These are phyloP conservation scores for Pseudanteris insignis DNA, from an alignment of 2,888 invertebrate genomes.

Conservation along the genomic window DNA sequence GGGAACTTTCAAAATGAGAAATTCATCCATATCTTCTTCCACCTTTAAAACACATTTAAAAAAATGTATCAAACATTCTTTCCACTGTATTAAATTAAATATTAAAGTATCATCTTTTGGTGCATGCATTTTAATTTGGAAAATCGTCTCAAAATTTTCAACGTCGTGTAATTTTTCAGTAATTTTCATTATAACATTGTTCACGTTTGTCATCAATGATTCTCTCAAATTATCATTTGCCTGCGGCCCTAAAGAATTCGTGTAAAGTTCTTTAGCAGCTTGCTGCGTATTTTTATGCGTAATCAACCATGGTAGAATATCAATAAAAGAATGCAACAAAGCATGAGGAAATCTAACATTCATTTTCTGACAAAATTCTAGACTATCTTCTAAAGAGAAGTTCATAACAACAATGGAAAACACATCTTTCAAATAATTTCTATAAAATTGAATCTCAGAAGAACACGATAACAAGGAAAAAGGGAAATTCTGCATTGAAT, in stretches of 20 bases:
- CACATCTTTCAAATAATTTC: conserved; percentile 18
- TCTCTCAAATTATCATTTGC: conserved; percentile 12
- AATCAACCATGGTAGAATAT: conserved; percentile 35
- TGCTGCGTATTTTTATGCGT: conserved; percentile 2
- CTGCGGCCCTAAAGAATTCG: conserved; percentile 27
- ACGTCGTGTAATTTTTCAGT: conserved; percentile 29
- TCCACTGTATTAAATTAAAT: conserved; percentile 14
- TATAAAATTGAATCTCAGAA: conserved; percentile 1
- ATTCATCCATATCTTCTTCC: conserved; percentile 12
- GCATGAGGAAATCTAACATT: conserved; percentile 11
- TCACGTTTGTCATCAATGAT: conserved; percentile 12
- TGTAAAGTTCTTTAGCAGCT: conserved; percentile 11
- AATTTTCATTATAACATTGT: conserved; percentile 18
- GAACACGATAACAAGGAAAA: conserved; percentile 14
- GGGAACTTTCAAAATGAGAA: conserved; percentile 6
- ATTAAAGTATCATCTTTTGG: conserved; percentile 1
- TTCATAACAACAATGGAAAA: conserved; percentile 21
- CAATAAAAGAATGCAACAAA: conserved; percentile 16
- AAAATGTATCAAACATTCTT: conserved; percentile 9
- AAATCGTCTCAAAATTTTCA: conserved; percentile 21
- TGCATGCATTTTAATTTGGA: conserved; percentile 13
- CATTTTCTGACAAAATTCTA: conserved; percentile 17
- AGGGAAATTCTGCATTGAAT: conserved; percentile 20
- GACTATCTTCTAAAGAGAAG: conserved; percentile 4
- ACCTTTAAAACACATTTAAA: conserved; percentile 7